Evolutionary conservation across 1,140 invertebrate genomes (phyloP).

Genomic region (Antheraea mylitta): DNA sequence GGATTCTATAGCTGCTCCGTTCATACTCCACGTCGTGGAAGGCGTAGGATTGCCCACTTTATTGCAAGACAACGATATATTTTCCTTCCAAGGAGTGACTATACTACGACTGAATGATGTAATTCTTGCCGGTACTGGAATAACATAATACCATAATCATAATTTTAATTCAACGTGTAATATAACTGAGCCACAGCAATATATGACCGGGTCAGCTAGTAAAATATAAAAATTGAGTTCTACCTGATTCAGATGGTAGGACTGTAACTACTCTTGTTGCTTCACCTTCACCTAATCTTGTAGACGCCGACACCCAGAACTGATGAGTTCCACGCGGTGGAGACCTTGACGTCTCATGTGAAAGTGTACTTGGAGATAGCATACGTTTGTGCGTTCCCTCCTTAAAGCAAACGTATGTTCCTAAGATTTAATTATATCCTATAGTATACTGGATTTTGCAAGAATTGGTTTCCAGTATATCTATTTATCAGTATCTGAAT

Average conservation of each 20-base stretch:
- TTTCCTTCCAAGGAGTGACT: slow-evolving; percentile 91
- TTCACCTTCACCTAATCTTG: slow-evolving; percentile 89
- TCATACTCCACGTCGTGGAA: slow-evolving; percentile 86
- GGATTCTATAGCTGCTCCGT: slow-evolving; percentile 84
- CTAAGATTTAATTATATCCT: too few species aligned
- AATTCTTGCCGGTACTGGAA: slow-evolving; percentile 87
- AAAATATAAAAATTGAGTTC: not conserved
- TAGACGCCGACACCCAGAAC: slow-evolving; percentile 91
- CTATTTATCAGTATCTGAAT: not conserved
- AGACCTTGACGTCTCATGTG: slow-evolving; percentile 86
- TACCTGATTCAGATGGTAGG: slow-evolving; percentile 87
- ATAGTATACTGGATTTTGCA: not conserved
- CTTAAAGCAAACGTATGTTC: slow-evolving; percentile 31
- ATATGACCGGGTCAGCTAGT: too few species aligned
- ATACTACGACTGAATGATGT: slow-evolving; percentile 89
- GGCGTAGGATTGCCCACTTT: slow-evolving; percentile 89
- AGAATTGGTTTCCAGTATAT: not conserved
- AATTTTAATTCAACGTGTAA: too few species aligned
- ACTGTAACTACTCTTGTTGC: slow-evolving; percentile 87
- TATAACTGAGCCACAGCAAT: too few species aligned
- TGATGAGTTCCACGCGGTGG: slow-evolving; percentile 86
- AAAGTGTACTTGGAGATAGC: slow-evolving; percentile 81
- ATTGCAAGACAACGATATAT: slow-evolving; percentile 88
- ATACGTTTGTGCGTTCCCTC: slow-evolving; percentile 86
- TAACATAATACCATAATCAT: not conserved